Evolutionary conservation across 2,888 invertebrate species (phyloP), one percentile per base, ranked within the genome.

Genomic region (Eudemis profundana): DNA sequence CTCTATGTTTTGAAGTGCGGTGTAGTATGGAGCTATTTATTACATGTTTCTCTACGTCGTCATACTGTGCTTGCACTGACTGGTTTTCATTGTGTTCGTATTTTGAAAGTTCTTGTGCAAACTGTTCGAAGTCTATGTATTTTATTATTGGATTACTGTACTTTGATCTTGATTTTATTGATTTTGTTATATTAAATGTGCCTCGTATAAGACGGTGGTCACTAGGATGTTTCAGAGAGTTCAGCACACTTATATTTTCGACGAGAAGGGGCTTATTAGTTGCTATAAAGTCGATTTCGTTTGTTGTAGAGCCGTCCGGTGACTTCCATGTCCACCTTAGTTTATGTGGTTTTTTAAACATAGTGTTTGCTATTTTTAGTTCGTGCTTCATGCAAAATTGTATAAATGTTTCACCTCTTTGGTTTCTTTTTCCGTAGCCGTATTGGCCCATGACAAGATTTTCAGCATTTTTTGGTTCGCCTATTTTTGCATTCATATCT

Each of bases 221-320:
- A 10, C 36, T 36, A 12, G 36, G 36, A 8, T 7, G 10, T 7
- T 7, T 4, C 12, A 7, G 4, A 8, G 2, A 7, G 10, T 36
- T n/a, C n/a, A n/a, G n/a, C n/a, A 63, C 56, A 17, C 12, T 49
- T 27, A 29, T 10, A 17, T 63, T 63, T 49, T 49, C 15, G 15
- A 63, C 14, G 21, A 10, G 40, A 7, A 17, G 23, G 2, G 50
- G 14, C 0, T 36, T 36, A 36, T 36, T 10, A n/a, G 42, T 53
- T 12, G 36, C 17, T 44, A 61, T 61, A 42, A 51, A 61, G 42
- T 50, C 61, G 2, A 61, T 61, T 46, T 61, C 33, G 33, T 61
- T 53, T 19, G 19, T 42, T 12, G 40, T 46, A 4, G 4, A 4
- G 4, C 49, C 49, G 14, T 60, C 27, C 14, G 60, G 60, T 60